Conservation (phyloP, 2,113 vertebrate genomes). For the Marmota monax region DNA sequence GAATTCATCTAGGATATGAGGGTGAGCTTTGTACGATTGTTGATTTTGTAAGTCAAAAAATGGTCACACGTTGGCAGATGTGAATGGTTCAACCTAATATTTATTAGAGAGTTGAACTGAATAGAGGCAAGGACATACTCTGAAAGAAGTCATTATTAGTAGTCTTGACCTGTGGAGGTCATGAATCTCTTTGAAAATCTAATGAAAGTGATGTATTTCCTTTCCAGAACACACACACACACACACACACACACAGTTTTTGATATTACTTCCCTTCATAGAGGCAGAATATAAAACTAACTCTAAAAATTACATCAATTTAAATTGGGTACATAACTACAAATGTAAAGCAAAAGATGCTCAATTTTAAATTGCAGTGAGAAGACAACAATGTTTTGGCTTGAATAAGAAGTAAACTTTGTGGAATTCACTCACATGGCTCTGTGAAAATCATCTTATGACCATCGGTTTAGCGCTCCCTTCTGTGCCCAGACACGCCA, state of each 20-base stretch:
- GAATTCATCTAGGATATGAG: slow-evolving; percentile 27
- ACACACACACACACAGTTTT: background rate
- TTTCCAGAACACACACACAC: background rate
- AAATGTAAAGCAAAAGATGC: slow-evolving; percentile 38
- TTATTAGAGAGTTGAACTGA: slow-evolving; percentile 46
- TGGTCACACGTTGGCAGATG: background rate
- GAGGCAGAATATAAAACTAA: slow-evolving; percentile 8
- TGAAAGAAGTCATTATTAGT: slow-evolving; percentile 35
- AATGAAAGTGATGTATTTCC: slow-evolving; percentile 17
- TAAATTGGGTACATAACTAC: slow-evolving; percentile 37
- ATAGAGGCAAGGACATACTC: background rate
- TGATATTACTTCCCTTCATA: slow-evolving; percentile 29
- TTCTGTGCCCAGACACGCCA: background rate
- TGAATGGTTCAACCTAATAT: background rate
- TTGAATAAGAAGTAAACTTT: slow-evolving; percentile 3
- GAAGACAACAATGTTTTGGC: background rate
- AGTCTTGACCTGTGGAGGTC: background rate
- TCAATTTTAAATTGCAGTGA: slow-evolving; percentile 27
- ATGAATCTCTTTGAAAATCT: slow-evolving; percentile 48
- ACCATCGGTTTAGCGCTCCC: slow-evolving; percentile 22
- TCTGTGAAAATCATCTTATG: slow-evolving; percentile 28
- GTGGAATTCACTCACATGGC: background rate
- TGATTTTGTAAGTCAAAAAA: slow-evolving; percentile 16
- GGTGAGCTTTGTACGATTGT: background rate
- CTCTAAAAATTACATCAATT: slow-evolving; percentile 26